Conservation (phyloP, 2,888 invertebrate genomes). For the Euplagia quadripunctaria region DNA sequence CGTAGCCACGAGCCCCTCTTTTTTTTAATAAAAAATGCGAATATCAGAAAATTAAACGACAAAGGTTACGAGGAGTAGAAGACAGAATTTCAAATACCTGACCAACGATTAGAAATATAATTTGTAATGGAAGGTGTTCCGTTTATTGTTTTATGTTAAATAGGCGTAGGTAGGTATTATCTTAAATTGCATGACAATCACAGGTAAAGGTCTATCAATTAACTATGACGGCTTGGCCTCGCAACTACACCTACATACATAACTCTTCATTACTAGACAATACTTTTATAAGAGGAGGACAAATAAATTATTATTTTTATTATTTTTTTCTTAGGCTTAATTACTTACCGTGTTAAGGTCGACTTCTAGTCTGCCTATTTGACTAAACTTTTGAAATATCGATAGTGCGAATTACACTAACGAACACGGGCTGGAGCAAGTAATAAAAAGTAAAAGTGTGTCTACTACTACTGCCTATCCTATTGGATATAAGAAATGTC, state of each 20-base stretch:
- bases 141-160: not conserved
- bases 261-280: slow-evolving; percentile 45
- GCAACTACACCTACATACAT: slow-evolving; percentile 56
- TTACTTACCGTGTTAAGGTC: not conserved
- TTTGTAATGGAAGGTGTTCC: not conserved
- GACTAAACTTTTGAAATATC: not conserved
- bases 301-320: slow-evolving; percentile 31
- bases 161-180: slow-evolving; percentile 35
- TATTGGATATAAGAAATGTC: too few species aligned
- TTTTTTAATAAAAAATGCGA: too few species aligned
- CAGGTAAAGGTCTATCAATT: slow-evolving; percentile 59
- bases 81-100: too few species aligned
- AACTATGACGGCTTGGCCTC: slow-evolving; percentile 58
- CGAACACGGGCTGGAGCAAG: not conserved
- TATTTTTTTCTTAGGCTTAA: not conserved
- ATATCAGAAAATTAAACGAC: too few species aligned
- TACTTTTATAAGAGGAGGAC: slow-evolving; percentile 30
- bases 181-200: slow-evolving; percentile 52
- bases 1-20: too few species aligned
- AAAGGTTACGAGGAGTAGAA: too few species aligned
- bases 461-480: too few species aligned
- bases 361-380: slow-evolving; percentile 26
- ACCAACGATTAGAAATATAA: too few species aligned
- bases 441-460: too few species aligned
- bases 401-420: not conserved